Conservation (phyloP, 1,140 invertebrate genomes). For the Prorops nasuta region DNA sequence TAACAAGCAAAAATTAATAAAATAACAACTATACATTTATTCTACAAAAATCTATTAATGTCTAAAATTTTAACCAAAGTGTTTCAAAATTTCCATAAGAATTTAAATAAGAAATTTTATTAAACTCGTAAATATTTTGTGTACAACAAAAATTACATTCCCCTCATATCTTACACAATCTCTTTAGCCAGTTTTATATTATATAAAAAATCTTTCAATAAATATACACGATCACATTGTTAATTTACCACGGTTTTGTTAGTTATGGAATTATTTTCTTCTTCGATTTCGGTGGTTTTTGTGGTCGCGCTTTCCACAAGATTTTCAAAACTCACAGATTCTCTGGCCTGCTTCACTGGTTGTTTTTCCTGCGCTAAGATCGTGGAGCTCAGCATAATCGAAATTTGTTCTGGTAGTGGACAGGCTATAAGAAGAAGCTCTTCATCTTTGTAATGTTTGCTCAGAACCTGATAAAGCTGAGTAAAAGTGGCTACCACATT, state of each 20-base stretch:
- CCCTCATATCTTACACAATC: too few species aligned
- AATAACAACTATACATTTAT: too few species aligned
- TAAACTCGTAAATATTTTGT: too few species aligned
- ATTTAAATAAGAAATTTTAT: too few species aligned
- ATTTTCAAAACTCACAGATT: not conserved
- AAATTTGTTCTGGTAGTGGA: slow-evolving; percentile 87
- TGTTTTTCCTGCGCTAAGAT: slow-evolving; percentile 55
- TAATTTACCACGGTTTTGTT: not conserved
- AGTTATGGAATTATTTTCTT: not conserved
- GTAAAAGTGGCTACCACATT: slow-evolving; percentile 85
- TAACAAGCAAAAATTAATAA: too few species aligned
- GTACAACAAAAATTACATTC: too few species aligned
- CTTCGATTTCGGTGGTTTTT: not conserved
- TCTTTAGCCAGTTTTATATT: too few species aligned
- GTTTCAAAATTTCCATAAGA: too few species aligned
- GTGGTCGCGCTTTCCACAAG: not conserved
- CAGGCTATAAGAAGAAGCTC: slow-evolving; percentile 82
- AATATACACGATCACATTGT: not conserved
- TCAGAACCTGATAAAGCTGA: slow-evolving; percentile 76
- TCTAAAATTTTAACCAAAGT: too few species aligned
- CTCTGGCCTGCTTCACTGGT: slow-evolving; percentile 11
- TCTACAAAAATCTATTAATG: too few species aligned
- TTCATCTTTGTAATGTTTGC: slow-evolving; percentile 74
- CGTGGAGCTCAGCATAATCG: slow-evolving; percentile 80
- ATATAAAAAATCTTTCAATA: not conserved